Evolutionary conservation across 2,888 invertebrate genomes (phyloP), one percentile per base, ranked within the genome.

Genomic region (Pseudococcus longispinus): DNA sequence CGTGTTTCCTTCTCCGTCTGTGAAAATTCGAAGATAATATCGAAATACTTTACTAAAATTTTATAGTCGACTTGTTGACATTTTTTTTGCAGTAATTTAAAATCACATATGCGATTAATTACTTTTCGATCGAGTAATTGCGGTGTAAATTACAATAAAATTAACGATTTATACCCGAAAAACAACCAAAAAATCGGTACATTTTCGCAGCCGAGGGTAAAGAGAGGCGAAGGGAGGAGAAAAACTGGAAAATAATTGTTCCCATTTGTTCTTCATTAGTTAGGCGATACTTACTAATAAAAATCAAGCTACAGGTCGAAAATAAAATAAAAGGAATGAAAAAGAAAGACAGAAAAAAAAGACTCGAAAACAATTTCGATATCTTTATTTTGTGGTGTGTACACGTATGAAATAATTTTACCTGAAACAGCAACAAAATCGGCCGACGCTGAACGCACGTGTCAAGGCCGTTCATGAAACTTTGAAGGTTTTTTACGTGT

Each of bases 391-490:
- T n/a, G n/a, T n/a, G n/a, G n/a, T 51, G n/a, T n/a, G n/a, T 51
- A 51, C 74, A 37, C 32, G n/a, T 74, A 74, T 37, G 74, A 37
- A 32, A 74, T 74, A 32, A 74, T 74, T 74, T 74, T 74, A 74
- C 74, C 74, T 74, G 74, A 74, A 74, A 74, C 74, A 74, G 74
- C 37, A 74, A 74, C 37, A 74, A 37, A 74, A 74, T 74, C 32
- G 32, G 32, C 74, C 74, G 74, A 74, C 74, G 74, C 74, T 15
- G 37, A 74, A 74, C 74, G 74, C 74, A 32, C 74, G 74, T 74
- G 74, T 74, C 74, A 74, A 74, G 74, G 74, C 74, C 74, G 74
- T 74, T 74, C 74, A 74, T 74, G 74, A 74, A 74, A 74, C 74
- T 74, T 74, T 37, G 74, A 74, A 74, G 74, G 74, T 32, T 74